phyloP scores from a whole-genome alignment of 1,140 invertebrate genomes.

The Macrobrachium nipponense region DNA sequence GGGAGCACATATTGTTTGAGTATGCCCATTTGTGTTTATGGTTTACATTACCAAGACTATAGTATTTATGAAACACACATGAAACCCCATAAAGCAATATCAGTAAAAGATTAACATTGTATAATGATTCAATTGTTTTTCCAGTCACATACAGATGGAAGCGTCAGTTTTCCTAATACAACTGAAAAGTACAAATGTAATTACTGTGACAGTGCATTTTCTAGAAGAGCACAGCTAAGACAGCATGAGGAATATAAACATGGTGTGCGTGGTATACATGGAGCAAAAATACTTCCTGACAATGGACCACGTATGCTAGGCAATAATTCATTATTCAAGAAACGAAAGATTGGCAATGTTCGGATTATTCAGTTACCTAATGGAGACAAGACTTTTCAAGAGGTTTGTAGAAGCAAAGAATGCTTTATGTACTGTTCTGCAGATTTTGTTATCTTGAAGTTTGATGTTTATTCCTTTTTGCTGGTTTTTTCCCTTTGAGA shows the following conservation, averaged over 20 bases:
- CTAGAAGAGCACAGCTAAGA: constrained; percentile 71
- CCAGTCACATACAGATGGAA: constrained; percentile 73
- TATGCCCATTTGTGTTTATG: too few relatives aligned
- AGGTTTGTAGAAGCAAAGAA: not conserved
- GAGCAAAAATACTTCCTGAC: constrained; percentile 21
- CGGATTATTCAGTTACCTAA: constrained; percentile 69
- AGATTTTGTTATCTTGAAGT: not conserved
- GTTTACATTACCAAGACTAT: too few relatives aligned
- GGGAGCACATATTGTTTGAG: too few relatives aligned
- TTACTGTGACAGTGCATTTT: constrained; percentile 73
- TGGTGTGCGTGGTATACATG: constrained; percentile 68
- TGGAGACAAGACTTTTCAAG: constrained; percentile 66
- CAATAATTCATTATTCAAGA: constrained; percentile 32
- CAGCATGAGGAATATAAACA: constrained; percentile 75
- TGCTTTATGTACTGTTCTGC: not conserved
- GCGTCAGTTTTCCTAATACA: constrained; percentile 66
- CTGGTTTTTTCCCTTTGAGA: not conserved
- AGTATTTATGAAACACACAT: not conserved
- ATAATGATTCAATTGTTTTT: constrained; percentile 65
- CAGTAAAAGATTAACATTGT: too few relatives aligned
- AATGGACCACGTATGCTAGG: constrained; percentile 3
- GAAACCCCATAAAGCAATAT: not conserved
- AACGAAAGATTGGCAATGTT: constrained; percentile 67
- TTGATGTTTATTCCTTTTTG: not conserved
- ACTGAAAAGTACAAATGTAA: constrained; percentile 69